Percentiles rank a stretch among this genome's conserved stretches.
phyloP scores from a whole-genome alignment of 2,888 invertebrate genomes.

The Netelia fuscicornis region DNA sequence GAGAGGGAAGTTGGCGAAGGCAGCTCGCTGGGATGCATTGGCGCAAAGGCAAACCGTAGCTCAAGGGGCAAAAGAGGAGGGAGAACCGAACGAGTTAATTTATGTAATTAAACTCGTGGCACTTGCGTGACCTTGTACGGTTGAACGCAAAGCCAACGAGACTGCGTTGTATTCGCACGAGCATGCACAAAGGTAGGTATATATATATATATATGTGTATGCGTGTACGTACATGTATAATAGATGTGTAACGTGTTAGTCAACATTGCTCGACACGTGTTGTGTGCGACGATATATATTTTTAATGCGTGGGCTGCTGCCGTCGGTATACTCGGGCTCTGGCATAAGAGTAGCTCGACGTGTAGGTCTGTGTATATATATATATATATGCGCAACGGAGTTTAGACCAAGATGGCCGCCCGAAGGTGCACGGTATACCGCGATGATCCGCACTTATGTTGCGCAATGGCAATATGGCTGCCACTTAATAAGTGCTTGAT shows the following conservation, averaged over 20 bases:
- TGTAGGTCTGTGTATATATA: not conserved
- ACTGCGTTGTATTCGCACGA: constrained; percentile 43
- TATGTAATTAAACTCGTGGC: constrained; percentile 82
- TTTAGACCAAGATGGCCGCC: constrained; percentile 73
- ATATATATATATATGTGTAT: constrained; percentile 16
- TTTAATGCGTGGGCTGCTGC: constrained; percentile 70
- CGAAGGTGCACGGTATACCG: not conserved
- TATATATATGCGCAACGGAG: constrained; percentile 54
- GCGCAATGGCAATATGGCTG: constrained; percentile 72
- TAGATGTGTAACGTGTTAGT: not conserved
- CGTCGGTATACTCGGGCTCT: constrained; percentile 64
- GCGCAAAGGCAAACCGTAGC: constrained; percentile 40
- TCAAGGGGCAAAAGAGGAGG: constrained; percentile 50
- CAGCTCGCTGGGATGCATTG: constrained; percentile 26
- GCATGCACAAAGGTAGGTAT: not conserved
- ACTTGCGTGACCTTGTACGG: constrained; percentile 80
- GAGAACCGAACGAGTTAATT: constrained; percentile 76
- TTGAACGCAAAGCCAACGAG: constrained; percentile 73
- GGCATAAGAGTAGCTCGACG: constrained; percentile 36
- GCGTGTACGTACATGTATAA: not conserved
- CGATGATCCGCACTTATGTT: constrained; percentile 47
- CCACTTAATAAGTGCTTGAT: constrained; percentile 78
- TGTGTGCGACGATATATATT: constrained; percentile 22
- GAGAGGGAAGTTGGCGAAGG: constrained; percentile 29
- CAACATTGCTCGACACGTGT: not conserved